A percentile compares a stretch with the other conserved stretches of the same genome.
Conservation (phyloP, 1,140 invertebrate genomes). For the Dendrolimus kikuchii region DNA sequence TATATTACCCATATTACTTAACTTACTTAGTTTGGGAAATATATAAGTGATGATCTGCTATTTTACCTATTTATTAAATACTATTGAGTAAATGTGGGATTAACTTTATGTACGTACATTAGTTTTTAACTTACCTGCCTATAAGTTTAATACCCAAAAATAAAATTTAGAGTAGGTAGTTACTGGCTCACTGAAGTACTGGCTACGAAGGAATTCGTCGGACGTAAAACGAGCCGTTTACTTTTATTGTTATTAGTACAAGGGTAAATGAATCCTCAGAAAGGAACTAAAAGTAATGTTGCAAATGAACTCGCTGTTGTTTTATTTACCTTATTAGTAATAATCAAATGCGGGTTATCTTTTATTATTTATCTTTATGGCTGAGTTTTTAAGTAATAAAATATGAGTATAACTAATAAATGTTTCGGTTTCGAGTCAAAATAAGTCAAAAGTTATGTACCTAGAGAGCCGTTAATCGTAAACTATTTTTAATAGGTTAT, state of each 20-base stretch:
- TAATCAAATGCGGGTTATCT: not conserved
- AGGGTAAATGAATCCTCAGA: slow-evolving; percentile 8
- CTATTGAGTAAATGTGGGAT: not conserved
- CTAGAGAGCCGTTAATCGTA: too few relatives aligned
- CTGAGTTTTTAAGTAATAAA: not conserved
- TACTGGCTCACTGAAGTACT: slow-evolving; percentile 5
- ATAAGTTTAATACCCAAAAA: too few relatives aligned
- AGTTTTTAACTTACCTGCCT: too few relatives aligned
- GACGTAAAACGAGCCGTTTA: slow-evolving; percentile 11
- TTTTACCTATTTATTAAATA: not conserved
- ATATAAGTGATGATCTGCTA: not conserved
- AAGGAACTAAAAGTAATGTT: slow-evolving; percentile 4
- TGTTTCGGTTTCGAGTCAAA: too few relatives aligned
- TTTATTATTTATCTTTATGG: not conserved
- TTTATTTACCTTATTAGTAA: slow-evolving; percentile 2
- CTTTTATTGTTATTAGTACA: slow-evolving; percentile 17
- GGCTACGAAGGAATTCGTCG: slow-evolving; percentile 10
- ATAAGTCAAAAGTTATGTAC: too few relatives aligned
- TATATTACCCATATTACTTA: not conserved
- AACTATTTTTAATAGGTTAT: too few relatives aligned
- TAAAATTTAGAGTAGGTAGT: slow-evolving; percentile 15
- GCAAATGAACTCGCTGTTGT: too few relatives aligned
- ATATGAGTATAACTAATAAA: not conserved
- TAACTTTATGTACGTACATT: slow-evolving; percentile 11
- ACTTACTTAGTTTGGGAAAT: not conserved